Base-by-base conservation (phyloP, 2,888 invertebrate genomes). In the Ptilodon capucinus region DNA sequence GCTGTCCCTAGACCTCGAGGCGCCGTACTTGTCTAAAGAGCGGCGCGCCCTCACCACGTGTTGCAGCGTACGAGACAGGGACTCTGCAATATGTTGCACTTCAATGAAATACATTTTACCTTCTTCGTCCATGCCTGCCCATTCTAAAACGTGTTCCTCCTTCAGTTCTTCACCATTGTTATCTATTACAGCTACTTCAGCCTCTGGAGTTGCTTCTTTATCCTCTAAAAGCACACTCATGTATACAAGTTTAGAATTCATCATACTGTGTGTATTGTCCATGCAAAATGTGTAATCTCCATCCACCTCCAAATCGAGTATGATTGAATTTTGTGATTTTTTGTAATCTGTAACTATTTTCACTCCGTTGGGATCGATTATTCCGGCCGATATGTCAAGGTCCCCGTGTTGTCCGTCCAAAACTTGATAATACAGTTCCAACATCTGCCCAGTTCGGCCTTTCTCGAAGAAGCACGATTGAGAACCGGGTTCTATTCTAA, bases 281-380 rank as follows among this genome's bases (percentile, higher is more conserved):
- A 97, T 94, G 75, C 97, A 98, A 63, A 97, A 93, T 48, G 93
- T 93, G 79, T 95, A 97, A 69, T 96, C 96, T 11, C 97, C 97
- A 35, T 92, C 91, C 25, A 84, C 73, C 32, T 81, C 76, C 16
- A 93, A 90, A 40, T 94, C 92, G 52, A 93, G 80, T 43, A 94
- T 92, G 62, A 95, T 93, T 17, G 92, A 91, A 64, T 95, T 95
- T 74, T 95, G 93, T 0, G 94, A 82, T 73, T 93, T 94, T 67
- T 95, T 95, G 68, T 92, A 93, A 71, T 96, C 95, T 0, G 92
- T 87, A 0, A 93, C 81, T 14, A 95, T 74, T 46, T 93, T 91
- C 34, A 90, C 73, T 0, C 93, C 94, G 6, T 83, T 86, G 0
- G 96, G 95, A 60, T 95, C 94, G 2, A 91, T 82, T 4, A 97